Evolutionary conservation across 2,888 invertebrate genomes (phyloP).

Genomic region (Xanthia icteritia): DNA sequence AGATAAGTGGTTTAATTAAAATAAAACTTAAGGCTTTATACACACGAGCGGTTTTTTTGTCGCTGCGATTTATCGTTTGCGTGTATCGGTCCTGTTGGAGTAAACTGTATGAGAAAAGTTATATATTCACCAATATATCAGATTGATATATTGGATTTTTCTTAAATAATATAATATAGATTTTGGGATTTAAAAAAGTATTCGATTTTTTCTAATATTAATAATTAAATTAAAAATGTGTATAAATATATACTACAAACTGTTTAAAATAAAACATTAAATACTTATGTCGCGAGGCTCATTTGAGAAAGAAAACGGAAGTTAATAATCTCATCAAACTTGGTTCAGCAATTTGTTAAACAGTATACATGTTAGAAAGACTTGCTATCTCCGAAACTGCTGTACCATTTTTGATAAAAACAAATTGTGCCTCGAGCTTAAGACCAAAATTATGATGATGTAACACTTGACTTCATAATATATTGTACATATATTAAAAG

Average conservation of each 20-base stretch:
- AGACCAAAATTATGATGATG: slow-evolving; percentile 62
- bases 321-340: slow-evolving; percentile 1
- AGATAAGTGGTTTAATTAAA: slow-evolving; percentile 45
- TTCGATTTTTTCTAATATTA: slow-evolving; percentile 64
- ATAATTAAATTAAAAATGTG: slow-evolving; percentile 52
- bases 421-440: slow-evolving; percentile 48
- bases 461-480: slow-evolving; percentile 57
- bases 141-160: slow-evolving; percentile 52
- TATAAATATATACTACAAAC: slow-evolving; percentile 47
- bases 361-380: background rate
- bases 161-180: slow-evolving; percentile 58
- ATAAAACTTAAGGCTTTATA: slow-evolving; percentile 51
- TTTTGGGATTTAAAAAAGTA: slow-evolving; percentile 60
- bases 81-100: slow-evolving; percentile 19
- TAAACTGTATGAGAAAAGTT: slow-evolving; percentile 37
- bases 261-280: slow-evolving; percentile 40
- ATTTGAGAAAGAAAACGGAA: slow-evolving; percentile 16
- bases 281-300: slow-evolving; percentile 25
- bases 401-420: slow-evolving; percentile 44
- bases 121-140: slow-evolving; percentile 52
- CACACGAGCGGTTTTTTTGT: slow-evolving; percentile 53
- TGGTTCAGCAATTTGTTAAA: slow-evolving; percentile 18
- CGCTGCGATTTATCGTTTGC: slow-evolving; percentile 54
- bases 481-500: slow-evolving; percentile 65
- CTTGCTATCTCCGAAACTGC: slow-evolving; percentile 20